Conservation (phyloP, 2,888 invertebrate species). For the Lasioglossum pauxillum region DNA sequence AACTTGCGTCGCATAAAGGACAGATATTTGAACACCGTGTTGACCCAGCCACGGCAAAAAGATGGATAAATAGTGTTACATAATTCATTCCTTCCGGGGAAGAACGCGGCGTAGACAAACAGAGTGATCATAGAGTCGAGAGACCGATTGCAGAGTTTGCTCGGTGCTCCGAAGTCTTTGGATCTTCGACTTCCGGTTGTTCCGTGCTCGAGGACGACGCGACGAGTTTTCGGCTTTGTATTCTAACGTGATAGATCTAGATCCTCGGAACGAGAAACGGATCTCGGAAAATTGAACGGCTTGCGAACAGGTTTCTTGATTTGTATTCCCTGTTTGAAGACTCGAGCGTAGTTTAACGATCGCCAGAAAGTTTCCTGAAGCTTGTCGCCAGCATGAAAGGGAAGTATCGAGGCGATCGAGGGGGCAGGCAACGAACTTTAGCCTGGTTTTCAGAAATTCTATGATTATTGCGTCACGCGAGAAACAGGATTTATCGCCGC, state of each 20-base stretch:
- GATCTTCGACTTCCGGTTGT: slow-evolving; percentile 24
- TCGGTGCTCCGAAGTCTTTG: neutral
- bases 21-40: neutral
- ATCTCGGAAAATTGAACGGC: neutral
- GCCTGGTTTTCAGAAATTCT: slow-evolving; percentile 23
- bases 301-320: neutral
- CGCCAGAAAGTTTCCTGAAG: neutral
- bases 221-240: neutral
- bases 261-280: neutral
- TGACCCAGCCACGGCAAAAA: neutral
- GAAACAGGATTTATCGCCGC: slow-evolving; percentile 6
- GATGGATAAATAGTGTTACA: neutral
- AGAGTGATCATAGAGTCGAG: slow-evolving; percentile 28
- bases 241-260: neutral
- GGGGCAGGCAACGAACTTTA: neutral
- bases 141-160: slow-evolving; percentile 24
- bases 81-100: slow-evolving; percentile 1
- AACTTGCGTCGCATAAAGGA: neutral
- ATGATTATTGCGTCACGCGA: slow-evolving; percentile 22
- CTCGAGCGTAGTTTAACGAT: neutral
- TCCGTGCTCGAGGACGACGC: neutral
- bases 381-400: neutral
- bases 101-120: neutral
- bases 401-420: neutral
- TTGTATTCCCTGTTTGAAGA: neutral